These are phyloP conservation scores for Lophochroa leadbeateri DNA, from an alignment of 2,113 vertebrate genomes.

Conservation along the genomic window DNA sequence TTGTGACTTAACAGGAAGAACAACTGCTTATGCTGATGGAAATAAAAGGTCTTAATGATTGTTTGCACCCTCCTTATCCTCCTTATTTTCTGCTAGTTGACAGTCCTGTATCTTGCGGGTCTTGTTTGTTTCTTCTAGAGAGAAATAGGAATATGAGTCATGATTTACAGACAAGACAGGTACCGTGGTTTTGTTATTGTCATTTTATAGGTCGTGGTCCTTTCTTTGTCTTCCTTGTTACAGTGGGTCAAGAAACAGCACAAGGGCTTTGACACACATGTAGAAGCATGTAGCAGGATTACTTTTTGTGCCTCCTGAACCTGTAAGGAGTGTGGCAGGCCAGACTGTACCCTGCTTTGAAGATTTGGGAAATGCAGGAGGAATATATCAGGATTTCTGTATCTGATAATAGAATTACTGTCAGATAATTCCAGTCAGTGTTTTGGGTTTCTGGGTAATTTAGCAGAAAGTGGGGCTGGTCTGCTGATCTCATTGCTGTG, in stretches of 20 bases:
- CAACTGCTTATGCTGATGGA: background rate
- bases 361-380: background rate
- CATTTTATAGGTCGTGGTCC: rapidly evolving
- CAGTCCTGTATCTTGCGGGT: background rate
- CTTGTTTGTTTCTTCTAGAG: background rate
- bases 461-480: background rate
- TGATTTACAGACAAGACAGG: rapidly evolving
- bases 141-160: background rate
- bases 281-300: rapidly evolving
- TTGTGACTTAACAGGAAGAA: background rate
- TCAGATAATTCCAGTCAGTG: background rate
- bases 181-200: background rate
- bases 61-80: background rate
- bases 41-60: background rate
- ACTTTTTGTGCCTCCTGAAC: background rate
- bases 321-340: background rate
- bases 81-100: background rate
- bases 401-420: background rate
- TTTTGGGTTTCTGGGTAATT: background rate
- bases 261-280: background rate
- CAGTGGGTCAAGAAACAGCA: background rate
- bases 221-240: background rate
- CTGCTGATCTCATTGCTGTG: background rate
- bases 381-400: background rate
- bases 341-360: background rate